Evolutionary conservation across 2,888 invertebrate genomes (phyloP).

Genomic region (Acanthoscelides obtectus): DNA sequence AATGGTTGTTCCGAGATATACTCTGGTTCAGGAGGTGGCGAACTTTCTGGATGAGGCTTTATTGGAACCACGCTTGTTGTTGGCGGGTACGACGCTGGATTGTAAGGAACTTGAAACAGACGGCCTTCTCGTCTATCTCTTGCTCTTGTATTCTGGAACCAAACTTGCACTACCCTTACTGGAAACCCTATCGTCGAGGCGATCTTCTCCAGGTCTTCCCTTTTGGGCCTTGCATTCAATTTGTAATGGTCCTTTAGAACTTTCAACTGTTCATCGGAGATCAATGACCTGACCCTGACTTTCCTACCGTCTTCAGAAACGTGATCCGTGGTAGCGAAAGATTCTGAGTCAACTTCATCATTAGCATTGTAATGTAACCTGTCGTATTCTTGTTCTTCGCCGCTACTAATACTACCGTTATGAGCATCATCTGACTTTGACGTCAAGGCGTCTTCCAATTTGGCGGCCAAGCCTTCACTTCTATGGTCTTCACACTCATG

Average conservation of each 20-base stretch:
- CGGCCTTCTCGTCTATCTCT: conserved; percentile 72
- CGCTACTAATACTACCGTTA: conserved; percentile 42
- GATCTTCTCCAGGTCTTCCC: conserved; percentile 88
- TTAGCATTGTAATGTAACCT: conserved; percentile 47
- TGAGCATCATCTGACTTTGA: conserved; percentile 51
- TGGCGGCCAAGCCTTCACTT: conserved; percentile 73
- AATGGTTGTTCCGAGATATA: conserved; percentile 70
- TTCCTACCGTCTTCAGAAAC: conserved; percentile 61
- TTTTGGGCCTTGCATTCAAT: conserved; percentile 86
- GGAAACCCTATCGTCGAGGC: conserved; percentile 73
- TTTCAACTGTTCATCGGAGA: conserved; percentile 90
- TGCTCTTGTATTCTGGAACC: conserved; percentile 95
- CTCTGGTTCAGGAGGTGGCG: conserved; percentile 15
- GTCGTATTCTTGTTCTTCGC: conserved; percentile 49
- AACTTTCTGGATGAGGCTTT: background rate
- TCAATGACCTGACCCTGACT: conserved; percentile 87
- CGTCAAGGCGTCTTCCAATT: conserved; percentile 64
- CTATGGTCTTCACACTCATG: conserved; percentile 67
- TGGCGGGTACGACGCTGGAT: conserved; percentile 37
- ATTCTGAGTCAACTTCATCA: conserved; percentile 54
- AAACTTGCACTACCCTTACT: conserved; percentile 83
- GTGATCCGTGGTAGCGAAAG: conserved; percentile 47
- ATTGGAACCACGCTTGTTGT: background rate
- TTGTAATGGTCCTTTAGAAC: conserved; percentile 86
- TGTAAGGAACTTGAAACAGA: conserved; percentile 48